Conservation (phyloP, 1,140 invertebrate species). For the Drosophila nigromelanica region DNA sequence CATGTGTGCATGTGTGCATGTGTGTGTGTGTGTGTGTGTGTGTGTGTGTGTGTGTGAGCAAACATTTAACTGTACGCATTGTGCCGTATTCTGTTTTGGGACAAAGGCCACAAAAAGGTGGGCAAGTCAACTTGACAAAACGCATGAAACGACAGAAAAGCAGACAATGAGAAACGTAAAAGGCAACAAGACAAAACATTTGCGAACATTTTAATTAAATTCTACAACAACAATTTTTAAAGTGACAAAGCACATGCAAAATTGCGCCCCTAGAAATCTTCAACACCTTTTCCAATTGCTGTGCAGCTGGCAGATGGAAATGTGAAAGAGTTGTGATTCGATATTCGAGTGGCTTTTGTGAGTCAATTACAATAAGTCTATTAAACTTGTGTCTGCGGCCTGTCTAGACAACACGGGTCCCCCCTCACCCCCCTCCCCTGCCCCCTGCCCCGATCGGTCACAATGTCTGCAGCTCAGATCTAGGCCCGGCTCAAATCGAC, state of each 20-base stretch:
- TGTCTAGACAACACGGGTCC: slow-evolving; percentile 54
- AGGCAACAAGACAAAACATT: slow-evolving; percentile 46
- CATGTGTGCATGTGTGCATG: slow-evolving; percentile 17
- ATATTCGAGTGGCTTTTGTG: slow-evolving; percentile 77
- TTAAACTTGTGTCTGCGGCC: slow-evolving; percentile 72
- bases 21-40: slow-evolving; percentile 26
- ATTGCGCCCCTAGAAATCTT: slow-evolving; percentile 38
- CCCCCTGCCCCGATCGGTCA: slow-evolving; percentile 59
- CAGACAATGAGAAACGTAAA: background rate
- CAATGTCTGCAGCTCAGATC: slow-evolving; percentile 44
- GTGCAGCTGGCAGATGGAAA: slow-evolving; percentile 52
- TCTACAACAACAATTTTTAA: slow-evolving; percentile 20
- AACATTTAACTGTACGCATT: slow-evolving; percentile 65
- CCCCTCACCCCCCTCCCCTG: too few relatives aligned
- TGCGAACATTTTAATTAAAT: slow-evolving; percentile 74
- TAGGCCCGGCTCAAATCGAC: slow-evolving; percentile 1
- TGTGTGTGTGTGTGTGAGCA: slow-evolving; percentile 42
- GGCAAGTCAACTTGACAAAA: slow-evolving; percentile 69
- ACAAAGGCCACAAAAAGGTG: slow-evolving; percentile 72
- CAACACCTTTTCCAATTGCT: slow-evolving; percentile 48
- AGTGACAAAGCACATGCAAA: slow-evolving; percentile 53
- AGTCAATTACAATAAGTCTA: slow-evolving; percentile 82
- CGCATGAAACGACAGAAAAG: slow-evolving; percentile 29
- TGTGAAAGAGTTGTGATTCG: slow-evolving; percentile 63
- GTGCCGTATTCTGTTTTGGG: slow-evolving; percentile 74